Conservation (phyloP, 2,888 invertebrate species). For the Nysson spinosus region DNA sequence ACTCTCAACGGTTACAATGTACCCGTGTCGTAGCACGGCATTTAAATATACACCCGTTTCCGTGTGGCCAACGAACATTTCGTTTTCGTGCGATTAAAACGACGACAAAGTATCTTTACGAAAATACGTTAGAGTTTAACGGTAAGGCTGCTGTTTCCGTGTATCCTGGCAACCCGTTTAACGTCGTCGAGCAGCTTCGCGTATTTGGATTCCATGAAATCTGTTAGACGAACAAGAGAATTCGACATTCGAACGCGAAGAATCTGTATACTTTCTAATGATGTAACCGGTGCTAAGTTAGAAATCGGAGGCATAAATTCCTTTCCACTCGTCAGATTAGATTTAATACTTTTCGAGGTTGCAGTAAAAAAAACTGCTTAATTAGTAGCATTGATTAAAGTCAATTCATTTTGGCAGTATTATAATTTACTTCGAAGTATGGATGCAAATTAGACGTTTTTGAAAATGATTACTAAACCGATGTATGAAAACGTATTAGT, state of each 20-base stretch:
- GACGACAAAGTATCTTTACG: slow-evolving; percentile 17
- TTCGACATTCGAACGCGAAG: neutral
- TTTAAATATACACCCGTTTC: slow-evolving; percentile 22
- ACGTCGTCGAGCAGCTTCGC: neutral
- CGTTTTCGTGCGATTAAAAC: neutral
- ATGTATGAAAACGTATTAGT: no score
- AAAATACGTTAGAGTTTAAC: slow-evolving; percentile 16
- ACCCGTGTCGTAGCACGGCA: neutral
- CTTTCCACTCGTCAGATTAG: no score
- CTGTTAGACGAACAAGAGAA: neutral
- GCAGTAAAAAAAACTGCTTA: no score
- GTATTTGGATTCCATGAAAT: neutral
- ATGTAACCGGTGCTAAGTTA: slow-evolving; percentile 26
- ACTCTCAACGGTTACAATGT: slow-evolving; percentile 19
- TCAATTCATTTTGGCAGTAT: no score
- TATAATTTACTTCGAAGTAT: no score
- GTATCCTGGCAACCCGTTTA: neutral
- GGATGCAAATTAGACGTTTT: no score
- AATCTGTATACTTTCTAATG: slow-evolving; percentile 32
- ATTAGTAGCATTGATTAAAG: no score
- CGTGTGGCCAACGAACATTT: neutral
- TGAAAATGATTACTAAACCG: no score
- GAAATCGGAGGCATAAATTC: no score
- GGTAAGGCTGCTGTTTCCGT: neutral
- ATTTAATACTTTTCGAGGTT: no score